Percentiles rank a stretch among this genome's conserved stretches.
phyloP scores from a whole-genome alignment of 2,797 vertebrate species.

The Austrolebias charrua region DNA sequence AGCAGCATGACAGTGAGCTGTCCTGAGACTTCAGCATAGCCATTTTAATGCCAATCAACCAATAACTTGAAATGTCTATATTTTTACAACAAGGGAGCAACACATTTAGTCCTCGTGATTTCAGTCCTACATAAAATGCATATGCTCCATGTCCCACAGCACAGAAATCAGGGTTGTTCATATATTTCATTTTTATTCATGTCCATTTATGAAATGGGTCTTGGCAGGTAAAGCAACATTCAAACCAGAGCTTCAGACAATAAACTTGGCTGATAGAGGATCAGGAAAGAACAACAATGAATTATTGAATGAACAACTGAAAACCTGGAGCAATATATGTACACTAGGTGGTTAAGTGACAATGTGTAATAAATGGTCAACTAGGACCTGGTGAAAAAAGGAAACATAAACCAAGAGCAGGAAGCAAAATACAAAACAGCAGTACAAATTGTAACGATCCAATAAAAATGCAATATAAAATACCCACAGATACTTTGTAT shows the following conservation, averaged over 20 bases:
- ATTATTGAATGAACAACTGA: neutral
- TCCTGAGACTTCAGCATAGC: constrained; percentile 15
- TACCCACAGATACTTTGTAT: neutral
- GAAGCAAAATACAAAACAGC: neutral
- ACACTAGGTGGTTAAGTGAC: neutral
- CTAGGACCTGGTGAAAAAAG: neutral
- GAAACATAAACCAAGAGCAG: neutral
- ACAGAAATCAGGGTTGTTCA: no score
- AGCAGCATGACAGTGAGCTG: constrained; percentile 39
- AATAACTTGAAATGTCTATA: neutral
- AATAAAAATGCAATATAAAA: constrained; percentile 14
- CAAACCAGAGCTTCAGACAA: neutral
- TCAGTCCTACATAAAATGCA: neutral
- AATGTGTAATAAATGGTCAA: neutral
- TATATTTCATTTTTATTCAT: constrained; percentile 13
- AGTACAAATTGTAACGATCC: constrained; percentile 16
- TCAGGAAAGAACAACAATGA: neutral
- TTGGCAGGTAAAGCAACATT: no score
- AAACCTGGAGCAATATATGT: neutral
- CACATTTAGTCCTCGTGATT: neutral
- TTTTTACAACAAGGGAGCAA: neutral
- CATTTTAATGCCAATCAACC: no score
- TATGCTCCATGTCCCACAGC: neutral
- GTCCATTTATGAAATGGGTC: neutral
- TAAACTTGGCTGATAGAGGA: neutral